Evolutionary conservation across 2,888 invertebrate species (phyloP).

Genomic region (Brachynemurus nebulosus): DNA sequence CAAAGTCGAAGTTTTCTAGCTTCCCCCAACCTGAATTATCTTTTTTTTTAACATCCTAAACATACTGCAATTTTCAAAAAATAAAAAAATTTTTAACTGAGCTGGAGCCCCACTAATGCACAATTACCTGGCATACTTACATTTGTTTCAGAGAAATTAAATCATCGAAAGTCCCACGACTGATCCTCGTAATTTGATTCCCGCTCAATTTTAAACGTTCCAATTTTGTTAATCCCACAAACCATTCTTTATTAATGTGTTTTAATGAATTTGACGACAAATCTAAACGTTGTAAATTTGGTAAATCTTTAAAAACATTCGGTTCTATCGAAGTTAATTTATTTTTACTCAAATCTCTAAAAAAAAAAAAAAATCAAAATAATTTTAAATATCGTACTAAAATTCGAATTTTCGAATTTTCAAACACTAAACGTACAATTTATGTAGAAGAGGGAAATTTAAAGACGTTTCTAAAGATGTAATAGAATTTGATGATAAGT

Average conservation of each 20-base stretch:
- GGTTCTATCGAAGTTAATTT: conserved; percentile 57
- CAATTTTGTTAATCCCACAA: conserved; percentile 50
- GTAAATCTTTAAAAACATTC: conserved; percentile 59
- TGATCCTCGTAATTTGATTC: conserved; percentile 56
- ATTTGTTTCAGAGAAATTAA: conserved; percentile 54
- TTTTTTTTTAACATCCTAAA: too few species aligned
- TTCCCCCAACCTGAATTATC: too few species aligned
- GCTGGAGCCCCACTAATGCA: too few species aligned
- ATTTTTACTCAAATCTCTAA: conserved; percentile 68
- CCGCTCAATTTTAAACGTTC: conserved; percentile 57
- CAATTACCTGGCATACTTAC: conserved; percentile 52
- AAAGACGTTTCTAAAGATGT: conserved; percentile 45
- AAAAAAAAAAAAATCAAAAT: conserved; percentile 22
- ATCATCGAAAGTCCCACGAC: conserved; percentile 55
- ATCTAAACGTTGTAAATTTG: conserved; percentile 53
- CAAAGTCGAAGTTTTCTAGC: too few species aligned
- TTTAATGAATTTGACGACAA: conserved; percentile 57
- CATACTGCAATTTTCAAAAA: too few species aligned
- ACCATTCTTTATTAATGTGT: conserved; percentile 51
- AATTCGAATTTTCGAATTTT: too few species aligned
- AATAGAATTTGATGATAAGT: conserved; percentile 49
- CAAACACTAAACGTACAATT: conserved; percentile 57
- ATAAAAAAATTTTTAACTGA: too few species aligned
- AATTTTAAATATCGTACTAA: conserved; percentile 3
- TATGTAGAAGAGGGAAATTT: conserved; percentile 49